Conservation (phyloP, 2,797 vertebrate genomes). For the Bradypus variegatus region DNA sequence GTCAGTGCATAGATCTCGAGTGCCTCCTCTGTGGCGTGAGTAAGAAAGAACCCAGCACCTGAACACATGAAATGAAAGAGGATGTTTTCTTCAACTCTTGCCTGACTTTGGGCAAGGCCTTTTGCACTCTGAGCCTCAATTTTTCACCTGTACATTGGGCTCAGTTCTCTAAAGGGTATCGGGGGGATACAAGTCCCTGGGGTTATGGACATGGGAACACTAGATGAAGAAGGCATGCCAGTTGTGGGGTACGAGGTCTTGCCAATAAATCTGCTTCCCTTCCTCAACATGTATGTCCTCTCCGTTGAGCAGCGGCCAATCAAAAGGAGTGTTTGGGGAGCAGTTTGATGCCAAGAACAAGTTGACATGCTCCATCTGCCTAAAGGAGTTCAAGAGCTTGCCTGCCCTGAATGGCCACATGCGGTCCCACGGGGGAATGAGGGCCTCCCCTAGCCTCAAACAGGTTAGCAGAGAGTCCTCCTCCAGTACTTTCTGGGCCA, state of each 20-base stretch:
- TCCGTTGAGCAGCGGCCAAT: slow-evolving; percentile 65
- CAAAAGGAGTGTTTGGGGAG: slow-evolving; percentile 74
- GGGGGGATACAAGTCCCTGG: no score
- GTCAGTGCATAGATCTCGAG: not conserved
- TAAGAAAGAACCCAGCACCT: not conserved
- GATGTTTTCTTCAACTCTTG: not conserved
- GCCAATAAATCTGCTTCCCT: not conserved
- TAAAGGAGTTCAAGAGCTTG: slow-evolving; percentile 89
- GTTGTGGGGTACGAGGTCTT: not conserved
- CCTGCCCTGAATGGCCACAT: slow-evolving; percentile 95
- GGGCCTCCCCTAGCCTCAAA: slow-evolving; percentile 79
- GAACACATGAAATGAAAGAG: not conserved
- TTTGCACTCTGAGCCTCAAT: not conserved
- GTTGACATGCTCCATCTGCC: slow-evolving; percentile 84
- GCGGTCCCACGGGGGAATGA: slow-evolving; percentile 87
- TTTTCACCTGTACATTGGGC: slow-evolving; percentile 4
- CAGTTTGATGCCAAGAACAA: slow-evolving; percentile 77
- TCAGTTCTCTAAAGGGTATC: not conserved
- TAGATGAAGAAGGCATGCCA: not conserved
- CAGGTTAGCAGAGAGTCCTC: slow-evolving; percentile 69
- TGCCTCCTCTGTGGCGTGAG: not conserved
- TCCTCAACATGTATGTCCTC: slow-evolving; percentile 16
- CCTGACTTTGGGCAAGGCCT: not conserved
- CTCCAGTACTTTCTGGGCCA: not conserved
- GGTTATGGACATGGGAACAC: not conserved